Conservation (phyloP, 2,113 vertebrate genomes). For the Galemys pyrenaicus region DNA sequence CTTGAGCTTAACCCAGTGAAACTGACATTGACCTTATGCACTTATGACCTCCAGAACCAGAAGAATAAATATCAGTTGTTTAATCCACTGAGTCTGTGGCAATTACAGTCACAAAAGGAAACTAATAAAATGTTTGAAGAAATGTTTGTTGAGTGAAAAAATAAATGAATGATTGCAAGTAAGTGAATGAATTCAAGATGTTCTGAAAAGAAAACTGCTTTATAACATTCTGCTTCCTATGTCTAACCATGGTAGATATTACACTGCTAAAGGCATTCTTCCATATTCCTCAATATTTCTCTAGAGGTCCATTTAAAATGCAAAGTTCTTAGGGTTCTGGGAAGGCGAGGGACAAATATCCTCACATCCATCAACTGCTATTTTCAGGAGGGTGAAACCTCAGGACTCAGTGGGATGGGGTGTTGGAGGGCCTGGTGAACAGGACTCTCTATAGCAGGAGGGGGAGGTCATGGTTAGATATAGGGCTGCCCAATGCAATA, state of each 20-base stretch:
- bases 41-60: not conserved
- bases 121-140: not conserved
- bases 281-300: not conserved
- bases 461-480: not conserved
- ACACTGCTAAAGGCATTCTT: not conserved
- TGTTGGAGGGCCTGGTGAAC: not conserved
- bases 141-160: not conserved
- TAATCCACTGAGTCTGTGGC: not conserved
- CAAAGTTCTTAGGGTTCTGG: not conserved
- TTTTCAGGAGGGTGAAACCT: not conserved
- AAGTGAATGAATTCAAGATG: not conserved
- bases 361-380: not conserved
- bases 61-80: not conserved
- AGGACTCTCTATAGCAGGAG: not conserved
- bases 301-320: not conserved
- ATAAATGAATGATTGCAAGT: not conserved
- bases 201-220: not conserved
- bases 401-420: not conserved
- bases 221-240: not conserved
- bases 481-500: not conserved
- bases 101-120: not conserved
- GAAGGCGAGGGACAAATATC: too few relatives aligned
- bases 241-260: not conserved
- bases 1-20: not conserved
- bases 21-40: not conserved